These are phyloP conservation scores for Sinodicranocentrus sp. DNA, from an alignment of 2,888 invertebrate genomes.

Conservation along the genomic window DNA sequence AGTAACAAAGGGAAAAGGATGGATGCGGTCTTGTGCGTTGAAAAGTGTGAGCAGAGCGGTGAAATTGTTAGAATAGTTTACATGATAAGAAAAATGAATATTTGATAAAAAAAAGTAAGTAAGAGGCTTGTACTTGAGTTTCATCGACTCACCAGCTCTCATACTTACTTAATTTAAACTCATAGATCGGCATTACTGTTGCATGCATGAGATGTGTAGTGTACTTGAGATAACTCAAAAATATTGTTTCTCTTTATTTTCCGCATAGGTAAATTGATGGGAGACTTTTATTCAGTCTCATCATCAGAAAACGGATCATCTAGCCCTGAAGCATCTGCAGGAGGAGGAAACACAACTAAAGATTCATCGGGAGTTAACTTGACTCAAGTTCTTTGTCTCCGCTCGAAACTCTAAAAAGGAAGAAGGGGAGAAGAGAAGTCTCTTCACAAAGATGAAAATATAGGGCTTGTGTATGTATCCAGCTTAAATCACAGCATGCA, in stretches of 20 bases:
- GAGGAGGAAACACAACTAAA: conserved; percentile 23
- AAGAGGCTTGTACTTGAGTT: too few species aligned
- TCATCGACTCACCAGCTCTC: neutral
- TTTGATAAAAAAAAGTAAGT: conserved; percentile 4
- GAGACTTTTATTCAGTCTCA: conserved; percentile 48
- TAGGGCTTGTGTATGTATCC: neutral
- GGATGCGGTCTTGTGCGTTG: neutral
- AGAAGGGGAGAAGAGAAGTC: neutral
- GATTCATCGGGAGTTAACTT: conserved; percentile 23
- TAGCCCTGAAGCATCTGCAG: conserved; percentile 50
- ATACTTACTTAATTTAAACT: conserved; percentile 45
- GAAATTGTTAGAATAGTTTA: neutral
- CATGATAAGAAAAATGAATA: neutral
- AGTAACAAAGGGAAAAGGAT: neutral
- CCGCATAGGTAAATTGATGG: conserved; percentile 58
- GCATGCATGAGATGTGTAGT: neutral
- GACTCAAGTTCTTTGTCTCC: conserved; percentile 57
- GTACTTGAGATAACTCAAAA: conserved; percentile 42
- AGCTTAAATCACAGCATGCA: conserved; percentile 53
- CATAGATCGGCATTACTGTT: conserved; percentile 15
- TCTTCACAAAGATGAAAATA: neutral
- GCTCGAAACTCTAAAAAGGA: conserved; percentile 45
- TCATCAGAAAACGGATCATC: conserved; percentile 11
- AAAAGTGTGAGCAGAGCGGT: conserved; percentile 2
- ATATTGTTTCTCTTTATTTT: conserved; percentile 35